Conservation (phyloP, 2,888 invertebrate genomes). For the Ennomos quercinarius region DNA sequence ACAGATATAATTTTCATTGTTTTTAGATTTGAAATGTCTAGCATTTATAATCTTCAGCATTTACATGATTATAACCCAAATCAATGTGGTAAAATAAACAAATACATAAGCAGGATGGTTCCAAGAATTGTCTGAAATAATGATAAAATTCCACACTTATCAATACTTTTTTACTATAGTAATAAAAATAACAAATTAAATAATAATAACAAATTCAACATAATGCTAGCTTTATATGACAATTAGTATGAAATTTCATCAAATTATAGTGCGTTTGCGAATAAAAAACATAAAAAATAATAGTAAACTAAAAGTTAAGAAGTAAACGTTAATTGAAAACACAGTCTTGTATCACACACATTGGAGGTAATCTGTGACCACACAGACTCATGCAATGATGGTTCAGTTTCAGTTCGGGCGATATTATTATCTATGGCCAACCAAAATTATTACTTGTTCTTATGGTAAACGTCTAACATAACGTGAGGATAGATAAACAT, state of each 20-base stretch:
- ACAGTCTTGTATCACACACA: not conserved
- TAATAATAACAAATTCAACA: not conserved
- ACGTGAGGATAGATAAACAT: constrained; percentile 23
- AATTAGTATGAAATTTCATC: constrained; percentile 29
- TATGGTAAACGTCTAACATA: not conserved
- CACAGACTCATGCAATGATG: constrained; percentile 64
- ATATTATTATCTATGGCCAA: constrained; percentile 22
- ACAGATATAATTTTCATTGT: not conserved
- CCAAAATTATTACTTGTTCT: not conserved
- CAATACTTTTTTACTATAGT: not conserved
- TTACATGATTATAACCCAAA: no score
- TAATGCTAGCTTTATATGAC: not conserved
- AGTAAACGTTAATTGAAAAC: constrained; percentile 15
- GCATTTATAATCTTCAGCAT: no score
- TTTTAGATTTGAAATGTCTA: no score
- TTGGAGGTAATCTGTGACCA: constrained; percentile 42
- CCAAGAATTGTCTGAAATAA: constrained; percentile 46
- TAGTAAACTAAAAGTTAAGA: constrained; percentile 48
- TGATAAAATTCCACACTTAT: constrained; percentile 46
- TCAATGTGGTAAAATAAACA: not conserved
- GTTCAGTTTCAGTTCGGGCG: constrained; percentile 54
- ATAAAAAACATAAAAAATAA: constrained; percentile 37
- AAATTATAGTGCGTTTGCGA: constrained; percentile 31
- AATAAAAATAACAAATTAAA: not conserved
- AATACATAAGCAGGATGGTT: not conserved